A percentile compares a stretch with the other conserved stretches of the same genome.
phyloP scores from a whole-genome alignment of 2,797 vertebrate genomes.

The Neosilurus mollespiculum region DNA sequence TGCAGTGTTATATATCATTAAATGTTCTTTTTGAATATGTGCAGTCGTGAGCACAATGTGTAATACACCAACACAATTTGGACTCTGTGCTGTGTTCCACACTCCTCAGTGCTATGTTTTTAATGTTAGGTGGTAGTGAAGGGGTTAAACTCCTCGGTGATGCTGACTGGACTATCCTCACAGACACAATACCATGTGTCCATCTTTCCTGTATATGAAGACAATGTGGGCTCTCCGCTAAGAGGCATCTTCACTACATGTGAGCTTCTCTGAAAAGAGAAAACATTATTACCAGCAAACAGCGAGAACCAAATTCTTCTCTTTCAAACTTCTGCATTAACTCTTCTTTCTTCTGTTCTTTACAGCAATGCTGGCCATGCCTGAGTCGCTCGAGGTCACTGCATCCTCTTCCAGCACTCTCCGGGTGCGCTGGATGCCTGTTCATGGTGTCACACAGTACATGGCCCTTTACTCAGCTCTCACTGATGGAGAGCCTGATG shows the following conservation, averaged over 20 bases:
- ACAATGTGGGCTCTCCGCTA: constrained; percentile 74
- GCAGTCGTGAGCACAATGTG: background rate
- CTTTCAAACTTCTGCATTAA: background rate
- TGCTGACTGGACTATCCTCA: constrained; percentile 80
- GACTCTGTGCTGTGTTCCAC: background rate
- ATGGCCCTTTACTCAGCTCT: constrained; percentile 82
- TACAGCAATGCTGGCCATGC: constrained; percentile 79
- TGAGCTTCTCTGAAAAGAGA: constrained; percentile 62
- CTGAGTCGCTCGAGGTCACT: constrained; percentile 74
- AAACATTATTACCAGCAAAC: background rate
- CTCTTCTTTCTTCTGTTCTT: background rate
- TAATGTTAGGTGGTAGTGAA: constrained; percentile 77
- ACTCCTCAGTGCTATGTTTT: constrained; percentile 12
- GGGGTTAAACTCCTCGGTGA: constrained; percentile 70
- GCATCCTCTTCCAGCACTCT: constrained; percentile 80
- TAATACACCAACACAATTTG: background rate
- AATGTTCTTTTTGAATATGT: background rate
- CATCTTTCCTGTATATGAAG: constrained; percentile 80
- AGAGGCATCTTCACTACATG: constrained; percentile 84
- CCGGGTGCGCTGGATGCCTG: constrained; percentile 80
- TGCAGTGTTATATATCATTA: background rate
- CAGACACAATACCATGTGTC: constrained; percentile 86
- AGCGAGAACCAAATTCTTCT: constrained; percentile 13
- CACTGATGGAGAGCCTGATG: constrained; percentile 75
- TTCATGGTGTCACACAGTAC: constrained; percentile 82